These are phyloP conservation scores for Tetropium fuscum DNA, from an alignment of 2,888 invertebrate genomes.

Conservation along the genomic window DNA sequence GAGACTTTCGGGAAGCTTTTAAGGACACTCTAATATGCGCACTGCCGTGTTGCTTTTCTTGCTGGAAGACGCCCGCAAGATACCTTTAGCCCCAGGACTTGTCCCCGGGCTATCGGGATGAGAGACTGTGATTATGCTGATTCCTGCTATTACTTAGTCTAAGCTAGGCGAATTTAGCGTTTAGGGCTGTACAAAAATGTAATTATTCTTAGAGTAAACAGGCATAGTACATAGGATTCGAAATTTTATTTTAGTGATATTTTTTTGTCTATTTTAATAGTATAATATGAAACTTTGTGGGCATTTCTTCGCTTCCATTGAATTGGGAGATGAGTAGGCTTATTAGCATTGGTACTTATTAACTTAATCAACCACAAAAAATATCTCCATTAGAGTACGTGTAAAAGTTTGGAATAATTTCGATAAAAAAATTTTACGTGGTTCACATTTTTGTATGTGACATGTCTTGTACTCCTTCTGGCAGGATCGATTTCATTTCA, in stretches of 20 bases:
- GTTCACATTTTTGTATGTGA: too few relatives aligned
- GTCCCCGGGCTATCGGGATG: constrained; percentile 56
- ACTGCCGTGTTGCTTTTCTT: constrained; percentile 83
- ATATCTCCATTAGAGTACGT: too few relatives aligned
- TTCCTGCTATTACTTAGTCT: constrained; percentile 18
- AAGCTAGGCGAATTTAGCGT: constrained; percentile 17
- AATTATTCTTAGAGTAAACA: background rate
- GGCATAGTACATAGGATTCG: background rate
- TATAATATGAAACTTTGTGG: too few relatives aligned
- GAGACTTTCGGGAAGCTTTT: constrained; percentile 97
- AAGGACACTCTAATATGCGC: constrained; percentile 90
- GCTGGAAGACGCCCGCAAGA: constrained; percentile 77
- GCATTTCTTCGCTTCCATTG: too few relatives aligned
- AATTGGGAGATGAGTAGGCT: too few relatives aligned
- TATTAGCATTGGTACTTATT: too few relatives aligned
- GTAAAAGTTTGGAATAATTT: too few relatives aligned
- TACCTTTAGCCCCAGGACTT: constrained; percentile 64
- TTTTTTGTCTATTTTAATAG: too few relatives aligned
- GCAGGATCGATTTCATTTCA: too few relatives aligned
- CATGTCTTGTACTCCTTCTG: too few relatives aligned
- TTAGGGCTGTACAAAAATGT: constrained; percentile 10
- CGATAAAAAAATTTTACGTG: too few relatives aligned
- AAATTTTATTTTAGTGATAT: background rate
- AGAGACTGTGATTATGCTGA: constrained; percentile 57
- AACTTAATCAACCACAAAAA: too few relatives aligned